Evolutionary conservation across 1,140 invertebrate species (phyloP).

Genomic region (Drosophila persimilis): DNA sequence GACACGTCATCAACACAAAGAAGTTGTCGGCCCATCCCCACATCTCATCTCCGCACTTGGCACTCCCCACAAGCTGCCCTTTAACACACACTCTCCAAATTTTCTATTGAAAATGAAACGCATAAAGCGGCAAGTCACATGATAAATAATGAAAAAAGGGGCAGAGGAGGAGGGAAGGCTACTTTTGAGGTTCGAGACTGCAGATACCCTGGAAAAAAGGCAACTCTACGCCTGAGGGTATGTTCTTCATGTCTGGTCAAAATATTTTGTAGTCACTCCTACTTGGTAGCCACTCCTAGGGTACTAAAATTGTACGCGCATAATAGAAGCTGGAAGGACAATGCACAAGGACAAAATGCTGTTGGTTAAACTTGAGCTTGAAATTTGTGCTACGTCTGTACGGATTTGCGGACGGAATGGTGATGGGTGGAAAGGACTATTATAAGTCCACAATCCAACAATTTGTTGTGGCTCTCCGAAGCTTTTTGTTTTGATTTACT

Average conservation of each 20-base stretch:
- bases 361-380: conserved; percentile 63
- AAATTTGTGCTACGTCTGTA: conserved; percentile 34
- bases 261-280: too few species aligned
- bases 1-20: conserved; percentile 78
- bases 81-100: conserved; percentile 25
- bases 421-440: conserved; percentile 8
- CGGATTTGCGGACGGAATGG: not conserved
- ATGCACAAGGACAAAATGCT: conserved; percentile 29
- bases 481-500: conserved; percentile 58
- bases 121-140: conserved; percentile 56
- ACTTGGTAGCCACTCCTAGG: not conserved
- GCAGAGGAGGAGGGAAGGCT: not conserved
- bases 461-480: conserved; percentile 41
- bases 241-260: too few species aligned
- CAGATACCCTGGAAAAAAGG: not conserved
- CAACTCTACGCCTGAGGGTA: too few species aligned
- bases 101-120: conserved; percentile 47
- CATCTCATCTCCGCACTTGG: not conserved
- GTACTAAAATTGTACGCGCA: not conserved
- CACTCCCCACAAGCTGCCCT: not conserved
- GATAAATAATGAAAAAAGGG: conserved; percentile 48
- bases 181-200: not conserved
- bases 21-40: conserved; percentile 18
- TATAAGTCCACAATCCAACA: conserved; percentile 58
- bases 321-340: conserved; percentile 14